Conservation (phyloP, 2,113 vertebrate genomes). For the Indicator indicator region DNA sequence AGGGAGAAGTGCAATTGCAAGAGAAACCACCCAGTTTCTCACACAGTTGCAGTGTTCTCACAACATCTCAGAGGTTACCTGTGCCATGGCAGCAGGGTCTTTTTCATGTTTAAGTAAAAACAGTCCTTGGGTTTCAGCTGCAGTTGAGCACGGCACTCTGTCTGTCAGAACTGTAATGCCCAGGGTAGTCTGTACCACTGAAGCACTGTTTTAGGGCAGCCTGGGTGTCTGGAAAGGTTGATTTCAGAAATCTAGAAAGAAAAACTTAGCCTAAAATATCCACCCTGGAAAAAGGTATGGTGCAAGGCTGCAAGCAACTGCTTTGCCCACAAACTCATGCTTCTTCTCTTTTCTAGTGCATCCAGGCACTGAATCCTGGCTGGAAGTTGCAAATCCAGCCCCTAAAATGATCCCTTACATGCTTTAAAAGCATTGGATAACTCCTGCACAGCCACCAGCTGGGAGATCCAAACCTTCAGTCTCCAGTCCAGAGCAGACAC, state of each 20-base stretch:
- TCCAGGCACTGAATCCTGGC: neutral
- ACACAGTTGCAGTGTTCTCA: rapidly evolving
- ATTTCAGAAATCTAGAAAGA: neutral
- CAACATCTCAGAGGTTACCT: rapidly evolving
- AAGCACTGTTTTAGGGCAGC: neutral
- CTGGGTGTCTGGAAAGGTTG: neutral
- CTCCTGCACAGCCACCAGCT: neutral
- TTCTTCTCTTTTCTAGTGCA: neutral
- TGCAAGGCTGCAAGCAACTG: neutral
- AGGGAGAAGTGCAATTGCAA: neutral
- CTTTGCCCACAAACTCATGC: neutral
- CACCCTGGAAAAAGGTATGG: neutral
- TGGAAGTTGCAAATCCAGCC: neutral
- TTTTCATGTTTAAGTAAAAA: neutral
- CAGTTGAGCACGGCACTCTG: rapidly evolving
- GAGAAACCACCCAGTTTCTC: neutral
- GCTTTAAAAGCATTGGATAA: neutral
- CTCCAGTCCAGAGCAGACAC: neutral
- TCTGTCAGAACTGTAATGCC: neutral
- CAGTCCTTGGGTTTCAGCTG: neutral
- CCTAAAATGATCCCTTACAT: neutral
- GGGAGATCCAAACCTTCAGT: neutral
- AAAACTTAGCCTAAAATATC: neutral
- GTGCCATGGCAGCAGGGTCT: neutral
- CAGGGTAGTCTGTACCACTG: rapidly evolving